These are phyloP conservation scores for Macrophya alboannulata DNA, from an alignment of 2,888 invertebrate species.

Conservation along the genomic window DNA sequence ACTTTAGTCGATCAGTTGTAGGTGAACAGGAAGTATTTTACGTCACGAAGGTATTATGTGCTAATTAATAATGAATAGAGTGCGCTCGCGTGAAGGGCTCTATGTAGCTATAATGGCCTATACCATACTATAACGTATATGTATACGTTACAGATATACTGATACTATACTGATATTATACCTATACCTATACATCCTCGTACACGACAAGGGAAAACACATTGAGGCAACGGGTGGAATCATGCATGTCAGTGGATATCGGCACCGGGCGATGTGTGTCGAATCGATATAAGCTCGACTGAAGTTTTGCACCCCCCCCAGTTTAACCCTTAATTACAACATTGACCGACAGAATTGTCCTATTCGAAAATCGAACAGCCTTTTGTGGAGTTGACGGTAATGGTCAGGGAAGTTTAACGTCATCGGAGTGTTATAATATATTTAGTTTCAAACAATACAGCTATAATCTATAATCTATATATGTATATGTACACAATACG, in stretches of 20 bases:
- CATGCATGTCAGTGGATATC: constrained; percentile 63
- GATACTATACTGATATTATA: not conserved
- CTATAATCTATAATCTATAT: not conserved
- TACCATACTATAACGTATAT: not conserved
- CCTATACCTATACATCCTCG: not conserved
- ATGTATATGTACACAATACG: not conserved
- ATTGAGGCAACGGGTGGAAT: constrained; percentile 41
- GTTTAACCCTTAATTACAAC: constrained; percentile 48
- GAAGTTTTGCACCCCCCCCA: constrained; percentile 16
- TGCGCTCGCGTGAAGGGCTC: constrained; percentile 33
- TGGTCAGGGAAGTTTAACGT: constrained; percentile 4
- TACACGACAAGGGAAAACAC: constrained; percentile 37
- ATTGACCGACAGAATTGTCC: constrained; percentile 48
- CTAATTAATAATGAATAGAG: constrained; percentile 43
- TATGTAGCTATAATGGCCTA: constrained; percentile 30
- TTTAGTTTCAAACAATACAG: not conserved
- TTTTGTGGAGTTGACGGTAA: not conserved
- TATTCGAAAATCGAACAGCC: constrained; percentile 23
- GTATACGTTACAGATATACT: not conserved
- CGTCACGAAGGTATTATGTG: constrained; percentile 43
- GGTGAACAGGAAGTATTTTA: constrained; percentile 12
- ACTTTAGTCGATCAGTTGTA: not conserved
- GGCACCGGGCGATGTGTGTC: constrained; percentile 75
- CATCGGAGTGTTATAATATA: not conserved
- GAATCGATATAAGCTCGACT: constrained; percentile 71